These are phyloP conservation scores for Nasonovia ribisnigri DNA, from an alignment of 2,888 invertebrate genomes.

Conservation along the genomic window DNA sequence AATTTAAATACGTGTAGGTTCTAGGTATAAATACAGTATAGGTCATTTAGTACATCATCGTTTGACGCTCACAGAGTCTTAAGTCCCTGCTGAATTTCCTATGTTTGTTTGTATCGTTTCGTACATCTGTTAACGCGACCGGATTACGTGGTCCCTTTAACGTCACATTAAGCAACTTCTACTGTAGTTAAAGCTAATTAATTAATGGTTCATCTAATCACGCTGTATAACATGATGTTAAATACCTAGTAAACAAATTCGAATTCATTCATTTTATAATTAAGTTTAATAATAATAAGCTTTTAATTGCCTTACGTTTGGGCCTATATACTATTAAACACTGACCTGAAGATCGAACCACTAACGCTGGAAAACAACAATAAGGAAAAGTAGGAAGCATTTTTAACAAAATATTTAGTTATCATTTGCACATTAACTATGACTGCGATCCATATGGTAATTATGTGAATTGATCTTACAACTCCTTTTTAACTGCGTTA, in stretches of 20 bases:
- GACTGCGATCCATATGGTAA: too few relatives aligned
- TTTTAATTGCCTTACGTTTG: background rate
- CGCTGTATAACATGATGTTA: background rate
- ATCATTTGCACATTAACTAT: background rate
- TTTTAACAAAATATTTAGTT: background rate
- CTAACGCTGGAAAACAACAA: background rate
- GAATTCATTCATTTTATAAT: background rate
- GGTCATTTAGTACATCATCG: background rate
- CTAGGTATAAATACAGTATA: background rate
- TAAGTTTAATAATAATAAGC: background rate
- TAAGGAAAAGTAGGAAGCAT: background rate
- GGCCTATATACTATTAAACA: background rate
- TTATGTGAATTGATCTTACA: background rate
- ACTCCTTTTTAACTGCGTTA: background rate
- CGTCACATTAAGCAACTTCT: background rate
- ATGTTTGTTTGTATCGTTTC: background rate
- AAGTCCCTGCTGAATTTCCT: background rate
- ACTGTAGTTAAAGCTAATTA: background rate
- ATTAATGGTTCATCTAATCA: background rate
- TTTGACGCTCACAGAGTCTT: background rate
- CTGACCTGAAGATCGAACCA: background rate
- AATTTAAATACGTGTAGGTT: background rate
- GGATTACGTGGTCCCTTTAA: background rate
- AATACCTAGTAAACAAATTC: background rate
- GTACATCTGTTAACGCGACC: background rate